Evolutionary conservation across 2,888 invertebrate genomes (phyloP).

Genomic region (Laothoe populi): DNA sequence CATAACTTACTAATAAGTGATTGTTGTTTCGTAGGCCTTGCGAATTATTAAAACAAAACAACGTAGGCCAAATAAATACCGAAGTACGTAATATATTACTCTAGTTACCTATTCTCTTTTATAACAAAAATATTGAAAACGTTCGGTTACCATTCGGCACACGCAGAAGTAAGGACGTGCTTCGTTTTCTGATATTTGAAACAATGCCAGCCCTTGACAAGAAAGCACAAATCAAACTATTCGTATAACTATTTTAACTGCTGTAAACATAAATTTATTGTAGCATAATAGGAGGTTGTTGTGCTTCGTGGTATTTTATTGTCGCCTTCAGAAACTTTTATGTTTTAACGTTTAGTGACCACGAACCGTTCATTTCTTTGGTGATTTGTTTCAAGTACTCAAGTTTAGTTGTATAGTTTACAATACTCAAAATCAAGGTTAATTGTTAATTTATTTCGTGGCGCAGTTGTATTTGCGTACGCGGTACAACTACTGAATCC

Average conservation of each 20-base stretch:
- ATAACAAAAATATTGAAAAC: conserved; percentile 73
- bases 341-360: conserved; percentile 54
- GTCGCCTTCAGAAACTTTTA: conserved; percentile 50
- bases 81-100: conserved; percentile 47
- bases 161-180: conserved; percentile 69
- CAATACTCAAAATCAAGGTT: neutral
- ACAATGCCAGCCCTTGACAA: conserved; percentile 72
- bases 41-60: conserved; percentile 18
- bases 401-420: neutral
- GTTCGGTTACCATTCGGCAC: conserved; percentile 65
- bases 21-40: conserved; percentile 14
- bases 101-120: conserved; percentile 51
- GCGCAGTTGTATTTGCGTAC: no score
- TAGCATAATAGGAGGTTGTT: conserved; percentile 39
- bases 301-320: conserved; percentile 52
- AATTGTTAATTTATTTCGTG: no score
- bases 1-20: conserved; percentile 29
- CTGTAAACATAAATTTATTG: conserved; percentile 56
- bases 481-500: no score
- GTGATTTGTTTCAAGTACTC: conserved; percentile 4
- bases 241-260: conserved; percentile 58
- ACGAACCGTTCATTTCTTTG: conserved; percentile 37
- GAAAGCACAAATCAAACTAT: conserved; percentile 75
- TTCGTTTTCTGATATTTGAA: conserved; percentile 72
- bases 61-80: conserved; percentile 49